Conservation (phyloP, 2,113 vertebrate species). For the Patagioenas fasciata region DNA sequence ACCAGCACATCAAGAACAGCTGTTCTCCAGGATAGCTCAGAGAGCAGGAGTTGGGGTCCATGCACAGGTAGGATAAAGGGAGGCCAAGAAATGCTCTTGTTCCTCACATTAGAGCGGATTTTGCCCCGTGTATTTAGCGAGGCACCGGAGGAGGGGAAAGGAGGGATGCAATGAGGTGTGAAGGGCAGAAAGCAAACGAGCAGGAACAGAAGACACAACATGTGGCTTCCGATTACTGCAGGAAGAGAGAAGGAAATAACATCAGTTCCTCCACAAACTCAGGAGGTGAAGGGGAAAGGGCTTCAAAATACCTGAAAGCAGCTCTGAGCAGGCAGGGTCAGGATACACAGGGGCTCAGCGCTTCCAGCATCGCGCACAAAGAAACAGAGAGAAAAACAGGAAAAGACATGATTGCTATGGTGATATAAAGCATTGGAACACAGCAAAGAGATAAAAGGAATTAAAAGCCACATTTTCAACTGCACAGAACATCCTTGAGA, state of each 20-base stretch:
- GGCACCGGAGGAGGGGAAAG: background rate
- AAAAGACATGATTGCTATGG: background rate
- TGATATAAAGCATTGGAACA: background rate
- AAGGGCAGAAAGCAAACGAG: background rate
- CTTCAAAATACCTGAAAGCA: background rate
- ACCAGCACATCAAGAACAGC: background rate
- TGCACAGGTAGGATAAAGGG: background rate
- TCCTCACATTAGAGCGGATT: background rate
- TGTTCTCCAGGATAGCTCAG: background rate
- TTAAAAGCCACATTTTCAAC: background rate
- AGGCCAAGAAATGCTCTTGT: background rate
- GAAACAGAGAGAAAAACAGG: background rate
- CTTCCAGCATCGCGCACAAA: background rate
- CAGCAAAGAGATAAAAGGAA: background rate
- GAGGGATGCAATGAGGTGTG: background rate
- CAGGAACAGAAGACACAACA: background rate
- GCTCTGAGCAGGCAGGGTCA: background rate
- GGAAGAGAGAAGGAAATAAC: background rate
- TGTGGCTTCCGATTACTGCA: background rate
- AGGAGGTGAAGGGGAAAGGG: background rate
- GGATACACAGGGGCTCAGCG: background rate
- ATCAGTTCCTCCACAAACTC: background rate
- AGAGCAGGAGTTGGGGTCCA: background rate
- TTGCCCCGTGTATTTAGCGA: background rate
- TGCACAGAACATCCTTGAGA: conserved; percentile 10